Percentiles rank a stretch among this genome's conserved stretches.
Conservation (phyloP, 2,113 vertebrate species). For the Ovibos moschatus region DNA sequence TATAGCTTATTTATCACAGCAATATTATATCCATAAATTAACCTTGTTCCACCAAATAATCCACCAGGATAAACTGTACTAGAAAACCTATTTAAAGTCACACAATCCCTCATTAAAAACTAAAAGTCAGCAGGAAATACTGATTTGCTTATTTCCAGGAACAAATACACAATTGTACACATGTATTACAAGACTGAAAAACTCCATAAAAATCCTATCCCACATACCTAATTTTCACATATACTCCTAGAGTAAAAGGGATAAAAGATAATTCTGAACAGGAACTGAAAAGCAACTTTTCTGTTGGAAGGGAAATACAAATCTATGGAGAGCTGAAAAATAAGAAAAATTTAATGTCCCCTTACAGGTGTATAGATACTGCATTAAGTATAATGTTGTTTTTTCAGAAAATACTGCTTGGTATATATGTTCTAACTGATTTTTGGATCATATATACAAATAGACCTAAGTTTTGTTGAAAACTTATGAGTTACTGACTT, state of each 20-base stretch:
- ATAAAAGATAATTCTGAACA: background rate
- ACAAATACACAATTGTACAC: background rate
- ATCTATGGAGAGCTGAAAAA: background rate
- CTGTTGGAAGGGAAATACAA: background rate
- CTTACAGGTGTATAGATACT: background rate
- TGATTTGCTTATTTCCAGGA: background rate
- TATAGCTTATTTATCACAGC: background rate
- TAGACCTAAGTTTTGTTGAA: background rate
- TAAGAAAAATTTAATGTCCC: background rate
- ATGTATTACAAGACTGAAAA: background rate
- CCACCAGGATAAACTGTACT: background rate
- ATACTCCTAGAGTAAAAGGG: background rate
- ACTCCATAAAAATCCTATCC: background rate
- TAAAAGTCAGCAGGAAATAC: background rate
- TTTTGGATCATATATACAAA: background rate
- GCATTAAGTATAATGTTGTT: background rate
- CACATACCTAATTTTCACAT: background rate
- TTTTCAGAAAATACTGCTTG: background rate
- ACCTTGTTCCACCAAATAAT: slow-evolving; percentile 7
- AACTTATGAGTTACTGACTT: background rate
- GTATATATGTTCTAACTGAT: background rate
- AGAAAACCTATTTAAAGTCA: background rate
- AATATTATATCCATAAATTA: background rate
- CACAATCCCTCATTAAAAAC: background rate
- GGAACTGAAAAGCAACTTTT: background rate